Conservation (phyloP, 2,113 vertebrate species). For the Eulacestoma nigropectus region DNA sequence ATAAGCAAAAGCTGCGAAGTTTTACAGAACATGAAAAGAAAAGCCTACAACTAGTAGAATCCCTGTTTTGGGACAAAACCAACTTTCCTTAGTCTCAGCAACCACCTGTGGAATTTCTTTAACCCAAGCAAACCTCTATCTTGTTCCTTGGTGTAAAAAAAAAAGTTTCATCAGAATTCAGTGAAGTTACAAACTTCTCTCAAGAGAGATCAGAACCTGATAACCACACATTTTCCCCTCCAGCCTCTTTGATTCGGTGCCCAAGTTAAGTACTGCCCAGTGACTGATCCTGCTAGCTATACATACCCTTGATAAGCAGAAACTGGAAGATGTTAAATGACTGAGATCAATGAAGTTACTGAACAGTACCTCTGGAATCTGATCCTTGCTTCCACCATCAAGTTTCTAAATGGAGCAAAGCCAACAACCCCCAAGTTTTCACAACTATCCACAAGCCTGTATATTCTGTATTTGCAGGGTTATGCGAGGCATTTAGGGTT, state of each 20-base stretch:
- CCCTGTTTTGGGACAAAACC: neutral
- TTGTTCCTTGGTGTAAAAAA: neutral
- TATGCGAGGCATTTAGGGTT: neutral
- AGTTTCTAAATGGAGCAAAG: neutral
- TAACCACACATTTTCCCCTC: neutral
- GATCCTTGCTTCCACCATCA: neutral
- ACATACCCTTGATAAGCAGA: neutral
- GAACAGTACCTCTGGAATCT: neutral
- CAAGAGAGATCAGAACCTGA: neutral
- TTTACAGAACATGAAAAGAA: neutral
- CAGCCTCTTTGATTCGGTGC: neutral
- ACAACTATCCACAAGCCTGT: neutral
- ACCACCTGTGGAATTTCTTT: neutral
- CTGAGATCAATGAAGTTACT: neutral
- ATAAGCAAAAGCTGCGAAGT: neutral
- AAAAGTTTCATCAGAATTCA: neutral
- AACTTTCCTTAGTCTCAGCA: neutral
- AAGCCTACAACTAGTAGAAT: neutral
- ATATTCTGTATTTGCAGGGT: neutral
- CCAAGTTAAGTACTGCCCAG: neutral
- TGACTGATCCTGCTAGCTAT: neutral
- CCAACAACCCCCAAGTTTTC: neutral
- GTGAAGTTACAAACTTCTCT: neutral
- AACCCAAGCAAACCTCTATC: neutral
- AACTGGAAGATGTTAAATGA: neutral